Base-by-base conservation (phyloP, 1,140 invertebrate species). In the Latrodectus geometricus region DNA sequence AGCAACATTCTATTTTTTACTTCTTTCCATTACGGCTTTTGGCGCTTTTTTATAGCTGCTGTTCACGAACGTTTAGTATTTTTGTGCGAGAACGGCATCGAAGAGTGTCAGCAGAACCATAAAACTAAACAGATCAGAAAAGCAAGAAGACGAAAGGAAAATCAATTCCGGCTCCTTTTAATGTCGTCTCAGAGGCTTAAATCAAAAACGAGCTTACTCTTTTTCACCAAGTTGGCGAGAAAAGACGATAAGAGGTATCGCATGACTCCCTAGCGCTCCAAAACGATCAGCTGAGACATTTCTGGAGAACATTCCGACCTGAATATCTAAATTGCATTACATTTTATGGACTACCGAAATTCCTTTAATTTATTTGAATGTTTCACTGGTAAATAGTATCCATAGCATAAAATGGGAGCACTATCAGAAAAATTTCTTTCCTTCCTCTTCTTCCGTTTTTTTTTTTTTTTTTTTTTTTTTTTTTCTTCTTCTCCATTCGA, bases 281-380 rank as follows among this genome's bases (percentile, higher is more conserved):
- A 76, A 76, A 76, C 74, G 77, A 79, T 79, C 77, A 68, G 35
- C 7, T n/a, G 9, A 49, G n/a, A 66, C 49, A 50, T 9, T n/a
- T 11, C n/a, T 81, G 5, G 12, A 14, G 15, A 54, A 20, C 48
- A 70, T 81, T 81, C 50, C 70, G 52, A 11, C 80, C 17, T 50
- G 56, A 83, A 83, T 74, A 83, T 83, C 80, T 74, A 83, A 61
- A 83, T 83, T 74, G 80, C 80, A 83, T 83, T 83, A 83, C 80
- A 83, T 83, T 83, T 83, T 83, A 83, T 83, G 70, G 80, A 72
- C 70, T 74, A 49, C 54, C 70, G 69, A 66, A 83, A 83, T 83
- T 83, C 70, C 80, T 83, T 74, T 83, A 83, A 83, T 83, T 83
- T 83, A 83, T 83, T 83, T 68, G 80, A 83, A 83, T 83, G 80